These are phyloP conservation scores for Lipotes vexillifer DNA, from an alignment of 2,113 vertebrate genomes.

Conservation along the genomic window DNA sequence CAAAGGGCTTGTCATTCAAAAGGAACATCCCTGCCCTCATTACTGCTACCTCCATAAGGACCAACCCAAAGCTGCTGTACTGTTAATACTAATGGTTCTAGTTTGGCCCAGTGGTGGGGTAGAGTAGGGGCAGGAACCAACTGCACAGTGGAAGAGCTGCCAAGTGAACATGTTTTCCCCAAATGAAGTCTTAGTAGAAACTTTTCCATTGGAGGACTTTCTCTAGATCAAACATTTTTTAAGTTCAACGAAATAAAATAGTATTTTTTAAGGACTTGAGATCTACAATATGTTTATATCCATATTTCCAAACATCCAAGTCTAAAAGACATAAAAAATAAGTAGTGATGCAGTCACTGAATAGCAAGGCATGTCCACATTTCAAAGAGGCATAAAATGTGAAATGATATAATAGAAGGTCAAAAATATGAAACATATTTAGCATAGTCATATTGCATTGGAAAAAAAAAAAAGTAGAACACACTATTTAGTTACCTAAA, in stretches of 20 bases:
- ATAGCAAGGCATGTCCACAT: slow-evolving; percentile 72
- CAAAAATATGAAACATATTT: slow-evolving; percentile 64
- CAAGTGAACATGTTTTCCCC: slow-evolving; percentile 47
- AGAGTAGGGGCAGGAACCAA: slow-evolving; percentile 49
- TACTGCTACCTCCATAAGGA: neutral
- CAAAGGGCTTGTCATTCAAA: neutral
- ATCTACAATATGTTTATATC: slow-evolving; percentile 68
- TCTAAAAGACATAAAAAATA: slow-evolving; percentile 73
- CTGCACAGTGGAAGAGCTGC: slow-evolving; percentile 60
- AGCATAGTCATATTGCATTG: slow-evolving; percentile 61
- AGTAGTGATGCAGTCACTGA: slow-evolving; percentile 66
- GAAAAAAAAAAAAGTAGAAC: slow-evolving; percentile 45
- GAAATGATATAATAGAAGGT: slow-evolving; percentile 60
- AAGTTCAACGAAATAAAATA: slow-evolving; percentile 67
- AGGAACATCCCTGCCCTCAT: neutral
- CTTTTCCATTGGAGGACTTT: slow-evolving; percentile 73
- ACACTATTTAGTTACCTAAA: slow-evolving; percentile 59
- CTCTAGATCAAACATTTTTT: slow-evolving; percentile 49
- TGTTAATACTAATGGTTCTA: slow-evolving; percentile 46
- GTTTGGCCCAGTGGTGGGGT: slow-evolving; percentile 32
- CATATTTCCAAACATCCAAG: slow-evolving; percentile 69
- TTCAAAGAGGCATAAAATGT: slow-evolving; percentile 69
- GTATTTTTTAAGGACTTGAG: slow-evolving; percentile 63
- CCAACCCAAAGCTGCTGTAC: slow-evolving; percentile 48
- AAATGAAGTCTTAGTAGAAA: slow-evolving; percentile 55